Base-by-base conservation (phyloP, 1,140 invertebrate genomes). In the Sitodiplosis mosellana region DNA sequence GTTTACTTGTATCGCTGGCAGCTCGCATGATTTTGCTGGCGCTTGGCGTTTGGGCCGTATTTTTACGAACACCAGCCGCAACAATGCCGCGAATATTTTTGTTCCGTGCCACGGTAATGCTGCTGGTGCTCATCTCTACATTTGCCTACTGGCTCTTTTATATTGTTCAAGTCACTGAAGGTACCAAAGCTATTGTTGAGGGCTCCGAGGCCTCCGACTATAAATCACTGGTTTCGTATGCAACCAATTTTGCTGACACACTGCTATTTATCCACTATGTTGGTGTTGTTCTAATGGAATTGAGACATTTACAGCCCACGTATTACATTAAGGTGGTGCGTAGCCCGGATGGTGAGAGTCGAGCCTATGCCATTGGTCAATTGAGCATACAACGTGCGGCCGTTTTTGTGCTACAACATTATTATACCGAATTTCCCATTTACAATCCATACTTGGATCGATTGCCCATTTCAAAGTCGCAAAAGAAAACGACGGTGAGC, bases 111-210 rank as follows among this genome's bases (percentile, higher is more conserved):
- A 75, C 89, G 52, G 81, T 95, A 18, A 68, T 95, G 43, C 73
- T 90, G 12, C 74, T 97, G 33, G 78, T 94, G n/a, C 78, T 91
- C 44, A 74, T 97, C 11, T 87, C 92, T 61, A 88, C 83, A 48
- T 92, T 95, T 69, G 82, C 90, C 14, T 96, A 91, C 68, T 99
- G 94, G 93, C 69, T 98, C 1, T 98, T 98, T 65, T 99, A 96
- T 61, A 80, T 89, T 55, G 88, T 93, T 40, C 81, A 94, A 73
- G 78, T 90, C 52, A 82, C 75, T 20, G 81, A 82, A 64, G 78
- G 76, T n/a, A 76, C 78, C 18, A 78, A 80, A 63, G 79, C 81
- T 48, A 69, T 80, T n/a, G 80, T 77, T 14, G 78, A 82, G 36
- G 77, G 76, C 11, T 81, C 83, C 53, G 82, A 84, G 66, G 76